Evolutionary conservation across 23 tunicate species (phyloP).

Genomic region (Halocynthia aurantium): DNA sequence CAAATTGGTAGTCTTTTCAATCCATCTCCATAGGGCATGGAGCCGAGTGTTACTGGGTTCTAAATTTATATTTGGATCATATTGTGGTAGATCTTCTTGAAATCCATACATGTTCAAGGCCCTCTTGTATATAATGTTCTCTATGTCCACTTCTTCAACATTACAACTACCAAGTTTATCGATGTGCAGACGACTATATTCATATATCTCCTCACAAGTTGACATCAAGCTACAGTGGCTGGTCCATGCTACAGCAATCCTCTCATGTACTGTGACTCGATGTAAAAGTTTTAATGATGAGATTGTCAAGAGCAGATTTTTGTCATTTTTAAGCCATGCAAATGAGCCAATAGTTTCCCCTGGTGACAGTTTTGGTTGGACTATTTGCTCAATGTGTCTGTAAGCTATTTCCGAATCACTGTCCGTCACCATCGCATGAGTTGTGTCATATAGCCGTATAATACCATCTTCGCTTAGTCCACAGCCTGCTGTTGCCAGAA

Average conservation of each 20-base stretch:
- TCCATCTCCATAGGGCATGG: constrained; percentile 30
- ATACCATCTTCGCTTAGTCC: background rate
- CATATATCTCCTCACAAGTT: constrained; percentile 14
- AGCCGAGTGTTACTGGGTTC: constrained; percentile 32
- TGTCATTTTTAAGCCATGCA: constrained; percentile 30
- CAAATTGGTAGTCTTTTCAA: constrained; percentile 12
- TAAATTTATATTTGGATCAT: constrained; percentile 13
- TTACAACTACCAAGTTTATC: background rate
- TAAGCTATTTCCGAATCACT: constrained; percentile 28
- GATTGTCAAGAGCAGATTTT: constrained; percentile 25
- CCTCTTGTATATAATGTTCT: constrained; percentile 25
- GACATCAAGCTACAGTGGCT: constrained; percentile 7
- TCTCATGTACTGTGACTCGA: constrained; percentile 25
- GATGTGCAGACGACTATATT: background rate
- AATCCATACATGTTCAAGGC: constrained; percentile 39
- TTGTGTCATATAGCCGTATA: constrained; percentile 28
- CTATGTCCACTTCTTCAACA: background rate
- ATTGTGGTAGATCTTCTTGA: background rate
- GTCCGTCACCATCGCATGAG: constrained; percentile 33
- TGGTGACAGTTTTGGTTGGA: constrained; percentile 10
- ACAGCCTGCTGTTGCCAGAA: constrained; percentile 29
- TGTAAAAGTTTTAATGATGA: constrained; percentile 19
- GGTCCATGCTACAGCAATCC: constrained; percentile 26
- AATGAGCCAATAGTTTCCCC: constrained; percentile 28
- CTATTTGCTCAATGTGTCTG: constrained; percentile 33